Conservation (phyloP, 92 coral and sea anemone genomes). For the Isaurus tuberculatus region DNA sequence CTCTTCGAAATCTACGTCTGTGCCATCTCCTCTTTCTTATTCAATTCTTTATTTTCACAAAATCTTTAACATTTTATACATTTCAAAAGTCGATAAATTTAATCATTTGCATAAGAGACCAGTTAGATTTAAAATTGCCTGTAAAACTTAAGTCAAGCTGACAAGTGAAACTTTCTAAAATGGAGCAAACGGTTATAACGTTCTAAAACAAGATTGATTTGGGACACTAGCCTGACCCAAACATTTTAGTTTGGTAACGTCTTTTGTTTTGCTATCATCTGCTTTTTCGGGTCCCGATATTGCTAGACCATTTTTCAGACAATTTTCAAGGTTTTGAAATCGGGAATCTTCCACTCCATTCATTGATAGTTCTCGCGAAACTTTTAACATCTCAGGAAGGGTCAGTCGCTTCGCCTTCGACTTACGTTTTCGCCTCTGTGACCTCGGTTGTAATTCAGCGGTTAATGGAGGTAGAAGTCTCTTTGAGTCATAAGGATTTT, state of each 20-base stretch:
- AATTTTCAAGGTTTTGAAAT: constrained; percentile 75
- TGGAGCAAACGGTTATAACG: neutral
- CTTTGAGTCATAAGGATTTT: neutral
- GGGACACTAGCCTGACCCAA: too few relatives aligned
- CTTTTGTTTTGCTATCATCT: neutral
- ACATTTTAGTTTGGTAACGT: neutral
- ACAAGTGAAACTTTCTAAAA: too few relatives aligned
- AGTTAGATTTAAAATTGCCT: too few relatives aligned
- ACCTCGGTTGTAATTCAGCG: constrained; percentile 14
- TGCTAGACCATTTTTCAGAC: constrained; percentile 54
- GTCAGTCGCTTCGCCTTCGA: constrained; percentile 64
- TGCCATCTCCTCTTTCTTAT: too few relatives aligned
- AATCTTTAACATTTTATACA: too few relatives aligned
- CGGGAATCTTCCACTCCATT: constrained; percentile 81
- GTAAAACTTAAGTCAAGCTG: too few relatives aligned
- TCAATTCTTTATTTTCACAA: too few relatives aligned
- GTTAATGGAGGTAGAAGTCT: constrained; percentile 50
- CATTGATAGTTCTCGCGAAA: constrained; percentile 76
- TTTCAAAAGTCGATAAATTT: too few relatives aligned
- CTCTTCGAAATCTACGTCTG: too few relatives aligned
- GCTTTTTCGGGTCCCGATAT: neutral
- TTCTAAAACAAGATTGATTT: neutral
- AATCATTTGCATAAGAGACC: too few relatives aligned
- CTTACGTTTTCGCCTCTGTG: constrained; percentile 41
- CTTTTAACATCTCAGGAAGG: constrained; percentile 79